Conservation (phyloP, 2,113 vertebrate species). For the Callionymus lyra region DNA sequence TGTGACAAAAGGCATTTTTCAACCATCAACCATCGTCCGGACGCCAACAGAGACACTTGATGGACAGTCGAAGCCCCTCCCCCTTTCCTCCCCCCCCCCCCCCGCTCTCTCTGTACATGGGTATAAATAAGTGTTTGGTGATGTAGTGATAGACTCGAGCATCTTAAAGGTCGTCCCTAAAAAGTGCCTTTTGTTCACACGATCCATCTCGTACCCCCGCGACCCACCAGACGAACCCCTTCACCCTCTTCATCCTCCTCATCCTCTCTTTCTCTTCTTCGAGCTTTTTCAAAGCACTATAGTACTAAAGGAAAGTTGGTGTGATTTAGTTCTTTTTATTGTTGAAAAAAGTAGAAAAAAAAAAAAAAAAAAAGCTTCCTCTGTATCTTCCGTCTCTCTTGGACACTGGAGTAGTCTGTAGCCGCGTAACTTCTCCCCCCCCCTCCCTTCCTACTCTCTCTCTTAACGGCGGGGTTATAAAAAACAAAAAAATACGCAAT, state of each 20-base stretch:
- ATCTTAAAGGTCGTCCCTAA: constrained; percentile 77
- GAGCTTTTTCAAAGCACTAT: constrained; percentile 77
- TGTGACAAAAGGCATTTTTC: constrained; percentile 70
- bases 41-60: no score
- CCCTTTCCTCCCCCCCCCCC: background rate
- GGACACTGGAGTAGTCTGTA: constrained; percentile 76
- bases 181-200: constrained; percentile 78
- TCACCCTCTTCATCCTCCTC: constrained; percentile 67
- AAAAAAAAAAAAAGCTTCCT: constrained; percentile 55
- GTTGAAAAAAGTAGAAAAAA: constrained; percentile 60
- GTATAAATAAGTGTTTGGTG: constrained; percentile 75
- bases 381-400: constrained; percentile 66
- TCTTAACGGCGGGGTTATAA: constrained; percentile 63
- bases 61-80: constrained; percentile 13
- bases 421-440: constrained; percentile 24
- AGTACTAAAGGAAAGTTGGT: constrained; percentile 78
- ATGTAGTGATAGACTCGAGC: constrained; percentile 74
- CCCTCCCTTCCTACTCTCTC: constrained; percentile 36
- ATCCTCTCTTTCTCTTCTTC: constrained; percentile 66
- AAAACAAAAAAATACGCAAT: constrained; percentile 28
- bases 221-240: constrained; percentile 54
- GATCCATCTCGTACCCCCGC: constrained; percentile 73
- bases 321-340: constrained; percentile 79
- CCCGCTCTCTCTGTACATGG: constrained; percentile 61
- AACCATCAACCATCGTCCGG: constrained; percentile 10